These are phyloP conservation scores for Chionis minor DNA, from an alignment of 2,113 vertebrate genomes.

Conservation along the genomic window DNA sequence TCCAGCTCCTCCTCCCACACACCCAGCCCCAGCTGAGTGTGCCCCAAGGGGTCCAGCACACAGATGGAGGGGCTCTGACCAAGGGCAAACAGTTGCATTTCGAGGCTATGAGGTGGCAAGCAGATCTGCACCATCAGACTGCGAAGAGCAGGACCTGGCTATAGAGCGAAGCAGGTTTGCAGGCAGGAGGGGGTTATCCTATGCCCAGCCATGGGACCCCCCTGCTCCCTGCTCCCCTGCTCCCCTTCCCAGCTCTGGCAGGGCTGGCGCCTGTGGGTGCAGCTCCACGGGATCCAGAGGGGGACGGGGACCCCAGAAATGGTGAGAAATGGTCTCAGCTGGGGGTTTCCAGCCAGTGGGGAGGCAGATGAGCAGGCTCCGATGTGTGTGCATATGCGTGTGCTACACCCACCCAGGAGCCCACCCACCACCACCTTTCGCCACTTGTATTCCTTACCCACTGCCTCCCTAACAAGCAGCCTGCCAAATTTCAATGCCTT, in stretches of 20 bases:
- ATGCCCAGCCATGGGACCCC: background rate
- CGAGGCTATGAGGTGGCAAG: background rate
- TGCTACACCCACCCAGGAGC: background rate
- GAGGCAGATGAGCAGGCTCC: fast-evolving
- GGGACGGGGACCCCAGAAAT: background rate
- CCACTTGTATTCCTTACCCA: background rate
- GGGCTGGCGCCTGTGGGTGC: background rate
- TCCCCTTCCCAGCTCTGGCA: background rate
- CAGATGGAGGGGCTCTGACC: fast-evolving
- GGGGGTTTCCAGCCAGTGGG: fast-evolving
- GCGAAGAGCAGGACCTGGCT: background rate
- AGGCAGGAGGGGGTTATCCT: background rate
- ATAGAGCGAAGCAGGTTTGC: background rate
- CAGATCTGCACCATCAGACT: fast-evolving
- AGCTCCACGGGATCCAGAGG: background rate
- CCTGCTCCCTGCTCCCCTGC: too few relatives aligned
- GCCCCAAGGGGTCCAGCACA: fast-evolving
- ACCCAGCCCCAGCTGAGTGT: background rate
- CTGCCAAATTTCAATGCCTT: background rate
- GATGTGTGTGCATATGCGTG: background rate
- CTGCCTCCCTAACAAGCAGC: background rate
- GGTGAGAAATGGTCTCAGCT: background rate
- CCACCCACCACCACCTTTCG: fast-evolving
- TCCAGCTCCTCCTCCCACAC: background rate
- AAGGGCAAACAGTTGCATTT: fast-evolving